Evolutionary conservation across 2,888 invertebrate species (phyloP), one percentile per base, ranked within the genome.

Genomic region (Thalpophila matura): DNA sequence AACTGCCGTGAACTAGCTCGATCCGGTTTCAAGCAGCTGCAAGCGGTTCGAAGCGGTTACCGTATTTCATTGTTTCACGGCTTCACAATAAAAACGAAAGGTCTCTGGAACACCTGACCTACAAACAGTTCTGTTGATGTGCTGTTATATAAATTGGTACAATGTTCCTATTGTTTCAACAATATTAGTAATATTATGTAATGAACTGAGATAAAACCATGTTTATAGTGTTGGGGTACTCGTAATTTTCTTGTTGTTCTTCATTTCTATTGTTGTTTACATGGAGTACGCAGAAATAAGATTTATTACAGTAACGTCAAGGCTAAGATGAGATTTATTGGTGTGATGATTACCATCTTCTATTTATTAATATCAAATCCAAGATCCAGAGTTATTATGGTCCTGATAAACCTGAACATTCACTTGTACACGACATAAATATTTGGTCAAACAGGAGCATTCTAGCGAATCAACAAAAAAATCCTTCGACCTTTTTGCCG

Each of bases 31-130:
- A 45, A 63, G 58, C 68, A 51, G 68, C 53, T 58, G 33, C 42
- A 42, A 58, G 77, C 43, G 37, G 68, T 53, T 58, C 26, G 37
- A 57, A 53, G 40, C 53, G 55, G 70, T 61, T 47, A 45, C 38
- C 10, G 58, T 58, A 54, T 61, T 71, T 59, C 60, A 79, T 71
- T 77, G 79, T 77, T 71, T 47, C 38, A 12, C 27, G 22, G 22
- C 24, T 45, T 26, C 20, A 77, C 69, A 74, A 77, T 64, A 56
- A 59, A 59, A 71, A 51, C 49, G 53, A 59, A 59, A 76, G 38
- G 73, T 56, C 40, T 47, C 35, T 27, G 10, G 26, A 18, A 54
- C 43, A 58, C 29, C 65, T 55, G 77, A 71, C 75, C 75, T 74
- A 55, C 24, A 74, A 70, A 47, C 12, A 5, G n/a, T 29, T 16